A percentile compares a stretch with the other conserved stretches of the same genome.
phyloP scores from a whole-genome alignment of 2,113 vertebrate genomes.

The Chinchilla lanigera region DNA sequence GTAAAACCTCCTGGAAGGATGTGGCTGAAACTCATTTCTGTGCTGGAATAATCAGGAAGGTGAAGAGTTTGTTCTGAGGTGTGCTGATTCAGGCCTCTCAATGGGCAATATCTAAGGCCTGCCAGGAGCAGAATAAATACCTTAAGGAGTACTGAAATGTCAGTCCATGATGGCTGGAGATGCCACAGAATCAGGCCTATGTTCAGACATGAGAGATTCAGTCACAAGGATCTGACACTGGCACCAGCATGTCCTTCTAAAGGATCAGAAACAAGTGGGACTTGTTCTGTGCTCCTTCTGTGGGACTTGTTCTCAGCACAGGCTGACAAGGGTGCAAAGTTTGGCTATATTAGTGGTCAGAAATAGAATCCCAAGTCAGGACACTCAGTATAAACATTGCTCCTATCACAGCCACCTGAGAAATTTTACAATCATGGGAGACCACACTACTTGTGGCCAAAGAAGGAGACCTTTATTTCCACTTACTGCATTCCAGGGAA shows the following conservation, averaged over 20 bases:
- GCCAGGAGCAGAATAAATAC: neutral
- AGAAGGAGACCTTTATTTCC: neutral
- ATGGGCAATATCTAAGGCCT: neutral
- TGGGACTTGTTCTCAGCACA: too few relatives aligned
- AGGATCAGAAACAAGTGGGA: neutral
- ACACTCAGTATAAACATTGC: neutral
- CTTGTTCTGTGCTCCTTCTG: too few relatives aligned
- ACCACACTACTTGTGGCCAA: neutral
- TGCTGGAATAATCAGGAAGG: neutral
- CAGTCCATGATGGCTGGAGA: neutral
- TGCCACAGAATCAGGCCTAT: neutral
- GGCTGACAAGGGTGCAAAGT: neutral
- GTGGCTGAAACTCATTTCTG: neutral
- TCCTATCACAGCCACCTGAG: neutral
- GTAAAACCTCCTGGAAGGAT: neutral
- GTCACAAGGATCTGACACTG: neutral
- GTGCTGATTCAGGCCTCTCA: neutral
- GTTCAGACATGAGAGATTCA: neutral
- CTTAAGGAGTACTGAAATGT: neutral
- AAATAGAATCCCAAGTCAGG: neutral
- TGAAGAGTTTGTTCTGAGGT: neutral
- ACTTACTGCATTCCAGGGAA: neutral
- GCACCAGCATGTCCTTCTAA: neutral
- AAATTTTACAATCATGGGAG: neutral
- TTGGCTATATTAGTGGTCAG: neutral